These are phyloP conservation scores for Mesocricetus auratus DNA, from an alignment of 2,113 vertebrate genomes.

Conservation along the genomic window DNA sequence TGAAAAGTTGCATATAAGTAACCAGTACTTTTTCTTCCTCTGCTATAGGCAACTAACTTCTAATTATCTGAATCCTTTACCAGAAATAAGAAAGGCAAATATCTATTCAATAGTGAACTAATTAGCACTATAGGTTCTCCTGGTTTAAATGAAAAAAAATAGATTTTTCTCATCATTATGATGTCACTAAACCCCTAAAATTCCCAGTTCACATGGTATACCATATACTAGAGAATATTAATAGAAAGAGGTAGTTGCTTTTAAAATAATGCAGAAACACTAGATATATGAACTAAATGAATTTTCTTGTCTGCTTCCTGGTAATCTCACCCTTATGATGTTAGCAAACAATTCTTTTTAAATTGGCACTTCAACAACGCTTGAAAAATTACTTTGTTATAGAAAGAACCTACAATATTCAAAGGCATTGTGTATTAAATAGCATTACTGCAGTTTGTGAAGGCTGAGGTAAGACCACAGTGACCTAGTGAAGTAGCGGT, in stretches of 20 bases:
- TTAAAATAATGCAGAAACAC: not conserved
- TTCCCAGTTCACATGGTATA: not conserved
- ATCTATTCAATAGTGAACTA: not conserved
- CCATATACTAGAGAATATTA: not conserved
- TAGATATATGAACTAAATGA: not conserved
- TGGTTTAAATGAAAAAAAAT: not conserved
- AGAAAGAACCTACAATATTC: not conserved
- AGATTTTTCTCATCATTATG: not conserved
- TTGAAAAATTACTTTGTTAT: conserved; percentile 31
- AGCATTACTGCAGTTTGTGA: not conserved
- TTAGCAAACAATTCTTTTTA: conserved; percentile 21
- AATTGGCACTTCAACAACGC: not conserved
- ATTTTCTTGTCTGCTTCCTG: not conserved
- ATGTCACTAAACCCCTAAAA: not conserved
- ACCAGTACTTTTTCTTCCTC: too few species aligned
- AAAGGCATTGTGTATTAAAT: not conserved
- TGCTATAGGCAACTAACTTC: not conserved
- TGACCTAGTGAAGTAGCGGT: not conserved
- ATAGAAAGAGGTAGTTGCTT: not conserved
- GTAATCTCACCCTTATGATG: not conserved
- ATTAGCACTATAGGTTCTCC: not conserved
- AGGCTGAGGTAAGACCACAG: not conserved
- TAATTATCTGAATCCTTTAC: not conserved
- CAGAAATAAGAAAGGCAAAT: not conserved
- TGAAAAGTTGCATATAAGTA: too few species aligned